Base-by-base conservation (phyloP, 2,113 vertebrate genomes). In the Oncorhynchus clarkii region DNA sequence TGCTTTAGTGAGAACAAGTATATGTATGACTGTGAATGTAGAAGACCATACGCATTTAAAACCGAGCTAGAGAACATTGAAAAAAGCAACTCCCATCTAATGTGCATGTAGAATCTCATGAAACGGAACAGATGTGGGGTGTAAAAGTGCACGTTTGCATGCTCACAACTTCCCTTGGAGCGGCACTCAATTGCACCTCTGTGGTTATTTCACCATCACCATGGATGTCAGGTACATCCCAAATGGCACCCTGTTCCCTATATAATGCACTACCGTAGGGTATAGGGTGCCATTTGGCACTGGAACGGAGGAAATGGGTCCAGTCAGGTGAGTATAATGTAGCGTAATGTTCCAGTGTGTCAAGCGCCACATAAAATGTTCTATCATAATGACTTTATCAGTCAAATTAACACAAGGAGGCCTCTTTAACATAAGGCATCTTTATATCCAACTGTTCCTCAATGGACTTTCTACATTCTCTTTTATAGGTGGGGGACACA, bases 311-410 rank as follows among this genome's bases (percentile, higher is more conserved):
- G 27, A 62, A 26, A 73, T 67, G 8, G 14, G 66, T 31, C 45
- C 1, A 31, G 13, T 39, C 14, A n/a, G 60, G 72, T 70, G 67
- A 64, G 54, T 16, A 18, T 29, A 67, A 67, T 31, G 27, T 31
- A 14, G 20, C 74, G 49, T 74, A 72, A 67, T 69, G 67, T 81
- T 80, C 77, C n/a, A 48, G 74, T 74, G 67, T 72, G 18, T 13
- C 64, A 13, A 49, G 39, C 11, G 7, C 67, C 66, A 49, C 69
- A 65, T 77, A 71, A 77, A 64, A 48, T 69, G 26, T 71, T 7
- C 49, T 13, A 16, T 60, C 24, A 34, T 39, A 70, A 71, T 51
- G 31, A 64, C 39, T 24, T 31, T 49, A 45, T 31, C 64, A 62
- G 65, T 71, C 62, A 45, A 71, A 13, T n/a, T 14, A 34, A 51